Percentiles rank a stretch among this genome's conserved stretches.
Evolutionary conservation across 2,888 invertebrate species (phyloP).

Genomic region (Falcaria lacertinaria): DNA sequence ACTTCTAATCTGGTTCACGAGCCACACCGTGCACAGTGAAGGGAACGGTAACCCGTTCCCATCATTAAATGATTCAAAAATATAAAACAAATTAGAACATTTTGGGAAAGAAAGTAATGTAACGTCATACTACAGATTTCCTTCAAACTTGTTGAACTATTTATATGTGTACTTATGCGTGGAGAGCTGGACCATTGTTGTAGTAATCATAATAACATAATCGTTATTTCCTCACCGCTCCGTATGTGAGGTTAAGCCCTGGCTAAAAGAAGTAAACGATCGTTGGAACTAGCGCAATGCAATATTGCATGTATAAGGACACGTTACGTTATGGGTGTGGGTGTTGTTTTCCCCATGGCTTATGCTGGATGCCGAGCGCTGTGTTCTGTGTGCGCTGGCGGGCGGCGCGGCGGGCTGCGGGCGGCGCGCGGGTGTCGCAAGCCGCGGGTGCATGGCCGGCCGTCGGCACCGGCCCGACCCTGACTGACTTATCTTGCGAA

Average conservation of each 20-base stretch:
- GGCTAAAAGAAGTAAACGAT: slow-evolving; percentile 30
- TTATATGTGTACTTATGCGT: too few relatives aligned
- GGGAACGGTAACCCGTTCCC: too few relatives aligned
- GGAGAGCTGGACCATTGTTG: not conserved
- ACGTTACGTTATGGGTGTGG: slow-evolving; percentile 41
- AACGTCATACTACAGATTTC: too few relatives aligned
- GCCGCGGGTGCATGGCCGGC: slow-evolving; percentile 75
- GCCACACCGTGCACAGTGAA: too few relatives aligned
- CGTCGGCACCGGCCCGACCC: slow-evolving; percentile 77
- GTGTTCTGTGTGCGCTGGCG: slow-evolving; percentile 18
- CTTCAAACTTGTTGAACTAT: too few relatives aligned
- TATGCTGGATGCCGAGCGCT: slow-evolving; percentile 31
- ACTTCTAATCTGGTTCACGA: not conserved
- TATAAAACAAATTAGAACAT: too few relatives aligned
- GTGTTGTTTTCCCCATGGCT: slow-evolving; percentile 57
- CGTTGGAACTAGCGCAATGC: slow-evolving; percentile 38
- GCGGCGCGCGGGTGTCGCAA: slow-evolving; percentile 52
- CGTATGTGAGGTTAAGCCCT: slow-evolving; percentile 13
- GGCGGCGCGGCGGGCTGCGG: slow-evolving; percentile 16
- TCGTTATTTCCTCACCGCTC: not conserved
- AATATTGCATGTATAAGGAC: slow-evolving; percentile 43
- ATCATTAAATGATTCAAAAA: too few relatives aligned
- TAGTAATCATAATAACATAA: not conserved
- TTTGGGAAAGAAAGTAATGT: too few relatives aligned
- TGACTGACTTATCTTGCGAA: slow-evolving; percentile 78